Base-by-base conservation (phyloP, 2,113 vertebrate genomes). In the Speoplatyrhinus poulsoni region DNA sequence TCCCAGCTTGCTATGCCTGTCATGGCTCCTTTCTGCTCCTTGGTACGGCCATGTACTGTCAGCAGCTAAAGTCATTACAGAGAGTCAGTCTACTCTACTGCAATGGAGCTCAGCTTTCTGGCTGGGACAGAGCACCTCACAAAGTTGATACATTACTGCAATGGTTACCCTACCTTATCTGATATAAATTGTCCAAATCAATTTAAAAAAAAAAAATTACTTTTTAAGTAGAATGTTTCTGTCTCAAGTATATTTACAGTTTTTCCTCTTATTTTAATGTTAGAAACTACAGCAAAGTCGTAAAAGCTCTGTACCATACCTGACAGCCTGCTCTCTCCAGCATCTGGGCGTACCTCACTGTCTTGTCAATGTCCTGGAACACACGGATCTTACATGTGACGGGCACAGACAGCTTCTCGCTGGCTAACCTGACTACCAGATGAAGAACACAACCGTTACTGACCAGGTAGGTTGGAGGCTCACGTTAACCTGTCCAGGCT, bases 371-470 rank as follows among this genome's bases (percentile, higher is more conserved):
- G 84, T 98, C 97, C 11, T 94, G 90, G 82, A 99, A 99, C 75
- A 99, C 94, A 0, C 98, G 94, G 89, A 99, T 98, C 91, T 99
- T 99, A 88, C 98, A 99, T 0, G 98, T 99, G 90, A 99, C 88
- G 0, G 98, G 98, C 81, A 99, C 96, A 0, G 96, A 95, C 61
- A 99, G 93, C 75, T 94, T 97, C 86, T 98, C 94, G 0, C 96
- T 89, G 73, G 96, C 98, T 85, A 96, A 84, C 72, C 92, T 90
- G 86, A 99, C 98, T 98, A 87, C 62, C 76, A 73, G 76, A 67
- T 17, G 54, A 13, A 53, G 60, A 47, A 12, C 12, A 9, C 9
- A 12, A 48, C 13, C 59, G 49, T 48, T 5, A 17, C 5, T 36
- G 5, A 62, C 56, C 17, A 56, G 9, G 36, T 41, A 6, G 36